These are phyloP conservation scores for Corynorhinus townsendii DNA, from an alignment of 2,113 vertebrate species.

Conservation along the genomic window DNA sequence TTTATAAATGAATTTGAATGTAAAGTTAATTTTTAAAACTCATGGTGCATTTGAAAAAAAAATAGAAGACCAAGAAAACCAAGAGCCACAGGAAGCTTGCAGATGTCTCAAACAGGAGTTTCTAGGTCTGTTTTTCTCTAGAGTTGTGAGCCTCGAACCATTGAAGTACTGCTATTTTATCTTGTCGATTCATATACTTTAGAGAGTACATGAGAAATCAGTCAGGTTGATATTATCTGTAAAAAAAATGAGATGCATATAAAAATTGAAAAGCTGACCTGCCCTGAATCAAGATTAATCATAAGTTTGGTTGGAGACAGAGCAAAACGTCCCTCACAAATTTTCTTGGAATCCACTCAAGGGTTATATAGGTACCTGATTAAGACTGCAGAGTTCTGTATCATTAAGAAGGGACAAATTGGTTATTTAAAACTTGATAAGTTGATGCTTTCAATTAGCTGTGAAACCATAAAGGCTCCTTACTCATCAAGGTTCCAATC, in stretches of 20 bases:
- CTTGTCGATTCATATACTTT: background rate
- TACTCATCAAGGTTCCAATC: background rate
- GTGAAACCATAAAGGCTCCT: background rate
- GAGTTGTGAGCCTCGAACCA: background rate
- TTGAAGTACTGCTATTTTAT: background rate
- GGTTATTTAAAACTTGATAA: background rate
- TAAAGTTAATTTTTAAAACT: background rate
- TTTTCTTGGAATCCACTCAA: background rate
- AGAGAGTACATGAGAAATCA: background rate
- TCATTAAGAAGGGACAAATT: background rate
- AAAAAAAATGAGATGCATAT: background rate
- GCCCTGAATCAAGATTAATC: background rate
- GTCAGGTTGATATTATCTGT: background rate
- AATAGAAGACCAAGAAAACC: background rate
- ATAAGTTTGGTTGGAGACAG: background rate
- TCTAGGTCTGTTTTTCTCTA: background rate
- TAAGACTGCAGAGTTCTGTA: background rate
- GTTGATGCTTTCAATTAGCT: conserved; percentile 11
- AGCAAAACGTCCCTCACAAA: background rate
- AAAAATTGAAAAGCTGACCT: background rate
- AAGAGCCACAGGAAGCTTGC: background rate
- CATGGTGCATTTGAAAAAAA: background rate
- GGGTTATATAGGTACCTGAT: background rate
- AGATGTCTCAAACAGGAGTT: background rate
- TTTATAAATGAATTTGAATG: background rate